Evolutionary conservation across 2,113 vertebrate species (phyloP), one percentile per base, ranked within the genome.

Genomic region (Tympanuchus pallidicinctus): DNA sequence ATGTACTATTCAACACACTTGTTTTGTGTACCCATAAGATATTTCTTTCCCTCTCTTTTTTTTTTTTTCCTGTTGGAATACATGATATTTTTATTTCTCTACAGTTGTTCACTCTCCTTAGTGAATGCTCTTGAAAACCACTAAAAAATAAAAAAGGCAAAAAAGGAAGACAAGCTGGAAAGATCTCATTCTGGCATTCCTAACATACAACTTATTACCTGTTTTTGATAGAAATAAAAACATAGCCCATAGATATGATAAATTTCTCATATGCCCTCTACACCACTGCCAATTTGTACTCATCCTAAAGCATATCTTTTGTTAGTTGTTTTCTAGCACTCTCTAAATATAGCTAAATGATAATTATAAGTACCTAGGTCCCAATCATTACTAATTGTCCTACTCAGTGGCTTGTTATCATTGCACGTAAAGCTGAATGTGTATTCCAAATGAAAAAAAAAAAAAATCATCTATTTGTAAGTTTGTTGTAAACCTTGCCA

Each of bases 1-100:
- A 48, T 61, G 45, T 65, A 34, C 18, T 45, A 40, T 82, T 87
- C 65, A 43, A 89, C 82, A 94, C n/a, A 63, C 20, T 43, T 83
- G 52, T 7, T 76, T 89, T 86, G 61, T 75, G 47, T 0, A 6
- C 65, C 45, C 61, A 24, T 56, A 75, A 83, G 8, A 8, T 64
- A 61, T 59, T 80, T 82, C 52, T 73, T 75, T 38, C 40, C 42
- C 36, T 56, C 56, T 32, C 48, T 21, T 9, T 47, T 16, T 32
- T 27, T 56, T 72, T 28, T 36, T 4, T 8, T 71, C 27, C 36
- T 50, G 27, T 80, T 42, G 28, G 24, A 60, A 52, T 21, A 52
- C 17, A 4, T 15, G 3, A 19, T 9, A 69, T 86, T 87, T 6
- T 30, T 6, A 72, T 59, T 92, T 87, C 28, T 38, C 91, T n/a